These are phyloP conservation scores for Adelphocoris suturalis DNA, from an alignment of 2,888 invertebrate species.

Conservation along the genomic window DNA sequence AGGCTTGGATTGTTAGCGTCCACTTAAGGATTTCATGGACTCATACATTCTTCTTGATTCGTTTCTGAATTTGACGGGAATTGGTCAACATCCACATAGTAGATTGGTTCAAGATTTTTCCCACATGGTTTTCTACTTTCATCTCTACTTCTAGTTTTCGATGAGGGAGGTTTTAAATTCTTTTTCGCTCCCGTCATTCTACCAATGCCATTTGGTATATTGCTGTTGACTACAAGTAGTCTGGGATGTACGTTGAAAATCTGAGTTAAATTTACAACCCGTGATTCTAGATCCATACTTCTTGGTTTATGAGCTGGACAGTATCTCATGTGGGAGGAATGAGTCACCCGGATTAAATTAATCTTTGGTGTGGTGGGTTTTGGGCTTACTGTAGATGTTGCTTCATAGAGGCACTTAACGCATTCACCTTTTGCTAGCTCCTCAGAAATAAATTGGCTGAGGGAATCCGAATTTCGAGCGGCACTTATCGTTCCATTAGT, in stretches of 20 bases:
- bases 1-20: too few species aligned
- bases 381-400: not conserved
- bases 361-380: not conserved
- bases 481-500: too few species aligned
- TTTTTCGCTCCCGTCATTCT: too few species aligned
- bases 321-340: not conserved
- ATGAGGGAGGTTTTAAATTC: not conserved
- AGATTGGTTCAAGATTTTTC: not conserved
- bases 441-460: too few species aligned
- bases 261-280: constrained; percentile 56
- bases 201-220: not conserved
- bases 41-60: too few species aligned
- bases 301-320: not conserved
- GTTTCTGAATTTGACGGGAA: not conserved
- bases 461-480: too few species aligned
- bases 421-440: not conserved
- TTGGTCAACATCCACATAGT: constrained; percentile 22
- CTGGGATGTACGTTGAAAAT: constrained; percentile 56
- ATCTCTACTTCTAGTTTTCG: not conserved
- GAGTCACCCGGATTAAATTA: not conserved
- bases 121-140: not conserved
- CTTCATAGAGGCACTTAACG: not conserved
- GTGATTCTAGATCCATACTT: not conserved
- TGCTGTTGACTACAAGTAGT: constrained; percentile 53
- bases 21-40: too few species aligned